Evolutionary conservation across 1,140 invertebrate genomes (phyloP).

Genomic region (Macrobrachium rosenbergii): DNA sequence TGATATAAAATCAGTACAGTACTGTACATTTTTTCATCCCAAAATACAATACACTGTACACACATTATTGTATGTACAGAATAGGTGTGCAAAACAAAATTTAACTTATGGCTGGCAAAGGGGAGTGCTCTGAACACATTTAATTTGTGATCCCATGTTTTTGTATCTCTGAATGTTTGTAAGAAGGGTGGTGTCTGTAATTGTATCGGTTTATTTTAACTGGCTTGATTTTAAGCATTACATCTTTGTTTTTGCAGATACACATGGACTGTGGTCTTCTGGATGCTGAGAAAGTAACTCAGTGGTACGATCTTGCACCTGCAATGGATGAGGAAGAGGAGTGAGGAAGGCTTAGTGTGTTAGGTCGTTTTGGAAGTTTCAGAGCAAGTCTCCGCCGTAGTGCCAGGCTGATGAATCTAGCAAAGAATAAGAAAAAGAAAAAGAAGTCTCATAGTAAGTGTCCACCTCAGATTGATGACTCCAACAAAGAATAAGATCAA

Average conservation of each 20-base stretch:
- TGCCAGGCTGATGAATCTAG: slow-evolving; percentile 21
- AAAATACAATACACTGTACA: too few species aligned
- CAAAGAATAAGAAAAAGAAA: slow-evolving; percentile 48
- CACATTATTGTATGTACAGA: too few species aligned
- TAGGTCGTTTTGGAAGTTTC: slow-evolving; percentile 44
- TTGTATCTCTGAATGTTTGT: too few species aligned
- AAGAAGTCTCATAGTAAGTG: not conserved
- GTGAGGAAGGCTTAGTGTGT: slow-evolving; percentile 59
- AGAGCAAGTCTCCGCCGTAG: slow-evolving; percentile 41
- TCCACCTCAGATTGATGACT: too few species aligned
- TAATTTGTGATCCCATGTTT: too few species aligned
- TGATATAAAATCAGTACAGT: too few species aligned
- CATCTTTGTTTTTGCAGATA: slow-evolving; percentile 72
- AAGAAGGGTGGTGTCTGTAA: too few species aligned
- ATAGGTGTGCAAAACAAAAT: too few species aligned
- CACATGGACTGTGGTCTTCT: slow-evolving; percentile 78
- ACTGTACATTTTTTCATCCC: too few species aligned
- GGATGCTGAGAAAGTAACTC: slow-evolving; percentile 77
- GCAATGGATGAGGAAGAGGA: slow-evolving; percentile 69
- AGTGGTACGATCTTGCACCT: slow-evolving; percentile 81
- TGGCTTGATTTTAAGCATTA: slow-evolving; percentile 33
- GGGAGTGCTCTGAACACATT: too few species aligned
- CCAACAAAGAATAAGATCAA: too few species aligned
- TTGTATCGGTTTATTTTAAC: not conserved
- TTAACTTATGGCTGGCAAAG: too few species aligned